phyloP scores from a whole-genome alignment of 2,797 vertebrate genomes.

The Chaenodraco wilsoni region DNA sequence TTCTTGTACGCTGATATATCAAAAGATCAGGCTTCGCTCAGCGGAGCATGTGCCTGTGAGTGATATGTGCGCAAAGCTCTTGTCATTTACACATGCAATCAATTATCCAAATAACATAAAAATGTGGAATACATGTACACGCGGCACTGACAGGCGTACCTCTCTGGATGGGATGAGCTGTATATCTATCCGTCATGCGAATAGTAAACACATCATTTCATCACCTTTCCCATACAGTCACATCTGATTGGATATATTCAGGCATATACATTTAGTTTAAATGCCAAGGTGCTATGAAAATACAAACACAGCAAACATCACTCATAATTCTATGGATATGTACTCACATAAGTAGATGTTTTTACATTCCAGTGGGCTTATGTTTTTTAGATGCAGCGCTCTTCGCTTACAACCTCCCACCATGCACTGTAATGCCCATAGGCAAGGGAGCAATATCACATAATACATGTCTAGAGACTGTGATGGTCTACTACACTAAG shows the following conservation, averaged over 20 bases:
- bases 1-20: conserved; percentile 54
- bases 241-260: conserved; percentile 54
- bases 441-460: conserved; percentile 65
- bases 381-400: conserved; percentile 42
- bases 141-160: conserved; percentile 21
- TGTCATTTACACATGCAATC: conserved; percentile 64
- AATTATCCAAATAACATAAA: conserved; percentile 67
- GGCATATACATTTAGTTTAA: conserved; percentile 51
- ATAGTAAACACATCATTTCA: conserved; percentile 48
- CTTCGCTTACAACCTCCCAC: conserved; percentile 61
- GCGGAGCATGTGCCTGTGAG: conserved; percentile 25
- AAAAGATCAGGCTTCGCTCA: conserved; percentile 56
- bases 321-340: conserved; percentile 41
- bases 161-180: conserved; percentile 28
- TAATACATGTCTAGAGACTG: conserved; percentile 61
- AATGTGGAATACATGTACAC: conserved; percentile 24
- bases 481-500: conserved; percentile 36
- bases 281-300: conserved; percentile 48
- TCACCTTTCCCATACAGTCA: conserved; percentile 43
- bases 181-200: conserved; percentile 48
- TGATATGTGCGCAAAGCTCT: conserved; percentile 54
- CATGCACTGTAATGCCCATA: conserved; percentile 57
- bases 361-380: conserved; percentile 43
- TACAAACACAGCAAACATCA: conserved; percentile 37
- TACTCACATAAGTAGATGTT: conserved; percentile 30